Evolutionary conservation across 2,888 invertebrate genomes (phyloP), one percentile per base, ranked within the genome.

Genomic region (Pammene aurita): DNA sequence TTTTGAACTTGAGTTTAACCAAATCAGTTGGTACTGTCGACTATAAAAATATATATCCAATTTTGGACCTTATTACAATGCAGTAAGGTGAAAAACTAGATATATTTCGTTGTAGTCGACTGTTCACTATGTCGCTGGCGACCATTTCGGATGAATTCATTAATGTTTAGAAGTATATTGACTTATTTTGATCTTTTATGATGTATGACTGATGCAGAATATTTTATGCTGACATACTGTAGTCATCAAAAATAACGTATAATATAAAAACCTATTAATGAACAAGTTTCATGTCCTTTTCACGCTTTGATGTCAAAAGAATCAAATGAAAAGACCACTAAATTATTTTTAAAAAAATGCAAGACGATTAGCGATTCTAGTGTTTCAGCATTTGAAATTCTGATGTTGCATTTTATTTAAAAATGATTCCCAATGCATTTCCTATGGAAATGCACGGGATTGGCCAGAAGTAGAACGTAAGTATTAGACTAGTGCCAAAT

Each of bases 401-500:
- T 16, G 35, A 35, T 41, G 55, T 56, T 70, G 65, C 66, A 69
- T 69, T 69, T 69, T 60, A 64, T 64, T 66, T 69, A 63, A 64
- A 62, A 60, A 56, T 63, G 63, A 44, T 69, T 55, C 61, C 68
- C 70, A 66, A 74, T 72, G 80, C 79, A 79, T 80, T 80, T 81
- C 77, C 76, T 73, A 74, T 66, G 64, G n/a, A n/a, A n/a, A n/a
- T n/a, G n/a, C n/a, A n/a, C n/a, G n/a, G n/a, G n/a, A 67, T 73
- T 72, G 72, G 72, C 70, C 58, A 69, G 66, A 66, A 56, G 35
- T 67, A 62, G 66, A 26, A 72, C 76, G 10, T 82, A 85, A 84
- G 83, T 84, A 83, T 86, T 89, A 89, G 88, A 80, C 77, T 89
- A 90, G 92, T 92, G 92, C 92, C 91, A 91, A 92, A 89, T 81